Conservation (phyloP, 1,140 invertebrate species). For the Orius insidiosus region DNA sequence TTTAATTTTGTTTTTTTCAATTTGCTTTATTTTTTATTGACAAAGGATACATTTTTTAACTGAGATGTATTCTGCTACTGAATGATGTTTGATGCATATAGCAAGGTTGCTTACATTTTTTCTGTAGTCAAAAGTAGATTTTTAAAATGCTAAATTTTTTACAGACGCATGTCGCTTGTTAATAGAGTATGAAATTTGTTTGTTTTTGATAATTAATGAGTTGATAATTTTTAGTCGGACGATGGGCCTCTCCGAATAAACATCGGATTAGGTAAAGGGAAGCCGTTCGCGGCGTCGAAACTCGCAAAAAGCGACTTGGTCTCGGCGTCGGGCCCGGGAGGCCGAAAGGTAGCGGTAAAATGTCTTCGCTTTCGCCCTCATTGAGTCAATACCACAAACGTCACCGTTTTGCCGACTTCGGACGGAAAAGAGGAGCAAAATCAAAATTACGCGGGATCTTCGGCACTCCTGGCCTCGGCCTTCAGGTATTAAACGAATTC, state of each 20-base stretch:
- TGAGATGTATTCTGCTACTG: too few species aligned
- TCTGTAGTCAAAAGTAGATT: too few species aligned
- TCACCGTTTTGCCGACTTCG: slow-evolving; percentile 49
- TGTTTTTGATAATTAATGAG: not conserved
- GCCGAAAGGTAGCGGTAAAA: slow-evolving; percentile 29
- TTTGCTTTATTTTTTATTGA: too few species aligned
- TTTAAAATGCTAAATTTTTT: too few species aligned
- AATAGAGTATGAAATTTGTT: too few species aligned
- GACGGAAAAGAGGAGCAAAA: slow-evolving; percentile 60
- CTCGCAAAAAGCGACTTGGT: slow-evolving; percentile 56
- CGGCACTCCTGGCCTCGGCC: slow-evolving; percentile 55
- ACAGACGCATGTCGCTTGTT: too few species aligned
- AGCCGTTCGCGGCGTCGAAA: slow-evolving; percentile 55
- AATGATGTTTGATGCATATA: too few species aligned
- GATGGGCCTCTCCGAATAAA: slow-evolving; percentile 19
- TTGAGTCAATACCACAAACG: slow-evolving; percentile 42
- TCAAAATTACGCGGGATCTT: slow-evolving; percentile 72
- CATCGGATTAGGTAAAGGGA: slow-evolving; percentile 53
- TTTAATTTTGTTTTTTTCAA: too few species aligned
- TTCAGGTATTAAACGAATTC: slow-evolving; percentile 34
- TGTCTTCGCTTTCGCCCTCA: slow-evolving; percentile 27
- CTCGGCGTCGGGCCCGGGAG: slow-evolving; percentile 31
- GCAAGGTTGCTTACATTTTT: too few species aligned
- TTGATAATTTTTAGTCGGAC: slow-evolving; percentile 25
- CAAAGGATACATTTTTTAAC: too few species aligned